phyloP scores from a whole-genome alignment of 2,797 vertebrate species.

The Melanotaenia nigrans region DNA sequence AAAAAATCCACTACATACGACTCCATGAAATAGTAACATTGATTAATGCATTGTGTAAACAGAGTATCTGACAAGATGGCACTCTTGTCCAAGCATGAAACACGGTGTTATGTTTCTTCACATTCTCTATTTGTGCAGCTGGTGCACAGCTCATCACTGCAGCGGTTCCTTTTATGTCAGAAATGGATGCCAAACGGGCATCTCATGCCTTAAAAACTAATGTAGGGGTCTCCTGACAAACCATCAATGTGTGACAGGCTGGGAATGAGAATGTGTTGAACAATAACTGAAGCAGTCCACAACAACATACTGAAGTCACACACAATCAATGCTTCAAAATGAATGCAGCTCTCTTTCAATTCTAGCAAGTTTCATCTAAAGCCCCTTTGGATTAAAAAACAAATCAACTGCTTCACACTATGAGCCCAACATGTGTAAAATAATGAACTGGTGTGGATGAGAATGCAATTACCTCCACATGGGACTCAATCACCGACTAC shows the following conservation, averaged over 20 bases:
- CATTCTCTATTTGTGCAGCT: background rate
- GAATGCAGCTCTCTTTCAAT: constrained; percentile 30
- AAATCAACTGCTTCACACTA: constrained; percentile 44
- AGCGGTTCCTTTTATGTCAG: background rate
- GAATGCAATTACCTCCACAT: constrained; percentile 35
- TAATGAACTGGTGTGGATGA: constrained; percentile 44
- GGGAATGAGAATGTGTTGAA: background rate
- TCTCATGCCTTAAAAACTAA: background rate
- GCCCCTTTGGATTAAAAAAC: constrained; percentile 37
- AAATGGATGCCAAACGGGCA: background rate
- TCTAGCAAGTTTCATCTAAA: constrained; percentile 23
- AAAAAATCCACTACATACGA: background rate
- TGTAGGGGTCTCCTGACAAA: background rate
- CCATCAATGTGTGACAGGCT: background rate
- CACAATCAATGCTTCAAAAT: constrained; percentile 23
- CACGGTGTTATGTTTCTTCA: background rate
- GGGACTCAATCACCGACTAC: constrained; percentile 45
- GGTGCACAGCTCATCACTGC: background rate
- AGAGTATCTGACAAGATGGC: background rate
- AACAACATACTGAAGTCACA: background rate
- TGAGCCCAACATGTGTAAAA: constrained; percentile 49
- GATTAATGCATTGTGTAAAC: background rate
- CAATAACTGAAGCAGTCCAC: constrained; percentile 16
- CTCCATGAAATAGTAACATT: background rate
- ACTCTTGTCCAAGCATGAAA: background rate